Evolutionary conservation across 2,797 vertebrate species (phyloP).

Genomic region (Diplodus sargus): DNA sequence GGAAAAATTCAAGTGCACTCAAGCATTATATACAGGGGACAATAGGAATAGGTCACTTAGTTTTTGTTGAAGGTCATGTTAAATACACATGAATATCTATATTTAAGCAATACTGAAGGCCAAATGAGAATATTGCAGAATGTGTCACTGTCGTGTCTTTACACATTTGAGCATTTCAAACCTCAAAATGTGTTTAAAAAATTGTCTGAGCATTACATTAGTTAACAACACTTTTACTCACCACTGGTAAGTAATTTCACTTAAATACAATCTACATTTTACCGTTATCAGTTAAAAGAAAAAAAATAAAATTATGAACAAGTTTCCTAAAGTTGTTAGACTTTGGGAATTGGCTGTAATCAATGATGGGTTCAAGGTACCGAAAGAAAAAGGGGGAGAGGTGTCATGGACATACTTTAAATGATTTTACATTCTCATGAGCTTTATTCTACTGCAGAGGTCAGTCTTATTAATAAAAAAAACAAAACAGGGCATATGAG

Average conservation of each 20-base stretch:
- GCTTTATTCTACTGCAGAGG: constrained; percentile 56
- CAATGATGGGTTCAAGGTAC: constrained; percentile 7
- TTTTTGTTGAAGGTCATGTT: constrained; percentile 36
- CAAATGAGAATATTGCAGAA: constrained; percentile 42
- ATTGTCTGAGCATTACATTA: constrained; percentile 39
- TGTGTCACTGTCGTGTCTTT: constrained; percentile 33
- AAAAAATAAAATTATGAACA: neutral
- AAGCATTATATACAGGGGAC: constrained; percentile 51
- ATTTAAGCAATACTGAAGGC: constrained; percentile 28
- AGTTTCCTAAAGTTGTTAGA: constrained; percentile 13
- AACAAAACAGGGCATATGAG: constrained; percentile 2
- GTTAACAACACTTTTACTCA: constrained; percentile 26
- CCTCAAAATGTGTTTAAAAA: constrained; percentile 25
- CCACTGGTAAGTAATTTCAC: constrained; percentile 12
- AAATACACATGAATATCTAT: constrained; percentile 21
- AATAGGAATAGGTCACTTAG: constrained; percentile 18
- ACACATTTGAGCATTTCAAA: constrained; percentile 27
- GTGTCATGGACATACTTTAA: constrained; percentile 15
- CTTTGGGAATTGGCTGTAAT: neutral
- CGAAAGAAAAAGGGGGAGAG: neutral
- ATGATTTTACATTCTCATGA: constrained; percentile 61
- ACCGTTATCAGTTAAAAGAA: constrained; percentile 24
- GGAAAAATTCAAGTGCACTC: constrained; percentile 48
- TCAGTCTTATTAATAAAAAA: constrained; percentile 40
- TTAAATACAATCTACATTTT: constrained; percentile 35